These are phyloP conservation scores for Microcebus tavaratra DNA, from an alignment of 2,113 vertebrate species.

Conservation along the genomic window DNA sequence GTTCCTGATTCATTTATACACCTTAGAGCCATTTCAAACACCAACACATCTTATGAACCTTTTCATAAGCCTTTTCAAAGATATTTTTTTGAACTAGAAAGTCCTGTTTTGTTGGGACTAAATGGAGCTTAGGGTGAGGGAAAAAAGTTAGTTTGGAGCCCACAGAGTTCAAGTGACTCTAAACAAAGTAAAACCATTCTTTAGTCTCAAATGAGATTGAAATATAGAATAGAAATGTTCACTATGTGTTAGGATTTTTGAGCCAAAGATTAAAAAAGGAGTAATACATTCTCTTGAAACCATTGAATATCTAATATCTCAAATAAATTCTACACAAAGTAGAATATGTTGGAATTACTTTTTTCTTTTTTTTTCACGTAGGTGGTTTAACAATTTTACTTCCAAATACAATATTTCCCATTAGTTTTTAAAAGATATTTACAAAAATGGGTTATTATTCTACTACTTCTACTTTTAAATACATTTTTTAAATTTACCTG, in stretches of 20 bases:
- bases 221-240: constrained; percentile 42
- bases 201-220: not conserved
- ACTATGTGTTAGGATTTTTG: not conserved
- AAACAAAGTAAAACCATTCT: constrained; percentile 46
- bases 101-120: constrained; percentile 19
- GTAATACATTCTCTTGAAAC: not conserved
- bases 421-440: too few species aligned
- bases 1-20: constrained; percentile 45
- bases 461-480: too few species aligned
- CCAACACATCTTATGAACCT: constrained; percentile 8
- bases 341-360: not conserved
- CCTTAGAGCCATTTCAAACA: constrained; percentile 51
- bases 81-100: constrained; percentile 44
- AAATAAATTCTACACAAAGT: not conserved
- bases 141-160: constrained; percentile 10
- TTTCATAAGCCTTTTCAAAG: constrained; percentile 60
- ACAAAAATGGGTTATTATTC: too few species aligned
- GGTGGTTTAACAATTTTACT: too few species aligned
- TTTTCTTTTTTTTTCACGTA: too few species aligned
- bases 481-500: not conserved
- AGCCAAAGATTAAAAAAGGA: not conserved
- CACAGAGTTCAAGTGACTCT: constrained; percentile 35
- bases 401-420: too few species aligned
- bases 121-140: not conserved
- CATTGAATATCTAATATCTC: not conserved